Base-by-base conservation (phyloP, 2,888 invertebrate species). In the Ernsta delagoae region DNA sequence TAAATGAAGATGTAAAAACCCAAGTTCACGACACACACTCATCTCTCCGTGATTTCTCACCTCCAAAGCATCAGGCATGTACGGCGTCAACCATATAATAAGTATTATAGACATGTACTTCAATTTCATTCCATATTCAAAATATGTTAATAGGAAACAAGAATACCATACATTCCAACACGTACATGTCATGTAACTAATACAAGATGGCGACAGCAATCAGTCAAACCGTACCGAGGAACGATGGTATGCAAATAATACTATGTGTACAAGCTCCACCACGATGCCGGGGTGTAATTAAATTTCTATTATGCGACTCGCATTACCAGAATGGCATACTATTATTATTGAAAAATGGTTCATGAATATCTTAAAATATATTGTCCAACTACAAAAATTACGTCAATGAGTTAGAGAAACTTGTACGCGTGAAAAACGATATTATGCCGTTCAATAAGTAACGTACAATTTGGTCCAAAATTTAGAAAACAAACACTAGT, bases 291-390 rank as follows among this genome's bases (percentile, higher is more conserved):
- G 50, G n/a, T 6, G 11, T 54, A 54, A 63, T 53, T 62, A 62
- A 54, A 61, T 62, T 68, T 68, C 68, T 68, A 67, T 61, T 67
- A 67, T 61, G 60, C 60, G 60, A 4, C 56, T 48, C 39, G 56
- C 53, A 50, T 67, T 61, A 61, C 60, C 11, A 65, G 43, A 60
- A 62, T 39, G 12, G 39, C 16, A 61, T 61, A 62, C 5, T 2
- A 16, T 12, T 48, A 12, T 5, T 12, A 48, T 12, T 24, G 24
- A 53, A 53, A 53, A 53, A 53, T 16, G 16, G 16, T 57, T 57
- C 12, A 57, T 57, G 39, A 57, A 36, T 57, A 57, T 57, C 39
- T 57, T 39, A 57, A 39, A 57, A n/a, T n/a, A n/a, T n/a, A 31
- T 5, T 24, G 31, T 34, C n/a, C 4, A 36, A 39, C 57, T 7